These are phyloP conservation scores for Piaya cayana DNA, from an alignment of 2,113 vertebrate species.

Conservation along the genomic window DNA sequence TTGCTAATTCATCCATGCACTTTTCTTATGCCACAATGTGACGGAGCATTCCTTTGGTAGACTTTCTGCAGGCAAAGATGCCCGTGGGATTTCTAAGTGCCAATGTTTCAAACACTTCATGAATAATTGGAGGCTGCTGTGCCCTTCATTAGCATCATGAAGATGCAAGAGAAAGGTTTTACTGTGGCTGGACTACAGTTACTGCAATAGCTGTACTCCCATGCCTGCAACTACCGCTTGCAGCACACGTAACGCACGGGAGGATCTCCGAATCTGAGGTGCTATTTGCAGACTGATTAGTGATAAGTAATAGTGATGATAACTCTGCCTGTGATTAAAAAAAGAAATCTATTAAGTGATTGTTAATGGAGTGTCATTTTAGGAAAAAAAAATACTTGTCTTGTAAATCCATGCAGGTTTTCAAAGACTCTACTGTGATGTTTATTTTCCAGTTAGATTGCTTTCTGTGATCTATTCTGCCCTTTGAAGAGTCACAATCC, in stretches of 20 bases:
- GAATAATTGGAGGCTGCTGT: not conserved
- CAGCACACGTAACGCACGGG: not conserved
- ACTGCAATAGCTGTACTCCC: not conserved
- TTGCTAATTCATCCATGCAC: not conserved
- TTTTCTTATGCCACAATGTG: not conserved
- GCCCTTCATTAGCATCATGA: not conserved
- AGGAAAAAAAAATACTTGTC: not conserved
- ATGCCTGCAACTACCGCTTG: not conserved
- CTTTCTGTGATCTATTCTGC: not conserved
- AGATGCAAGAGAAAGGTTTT: not conserved
- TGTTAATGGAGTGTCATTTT: not conserved
- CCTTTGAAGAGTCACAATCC: not conserved
- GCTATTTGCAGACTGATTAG: not conserved
- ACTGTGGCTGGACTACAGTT: not conserved
- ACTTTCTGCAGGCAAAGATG: not conserved
- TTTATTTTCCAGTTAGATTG: not conserved
- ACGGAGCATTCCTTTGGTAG: not conserved
- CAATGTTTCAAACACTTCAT: not conserved
- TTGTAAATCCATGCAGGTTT: not conserved
- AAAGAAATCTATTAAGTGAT: not conserved
- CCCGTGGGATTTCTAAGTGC: not conserved
- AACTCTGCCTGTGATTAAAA: not conserved
- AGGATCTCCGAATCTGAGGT: not conserved
- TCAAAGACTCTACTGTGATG: not conserved
- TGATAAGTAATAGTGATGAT: not conserved